Base-by-base conservation (phyloP, 2,888 invertebrate genomes). In the Mycalesis mineus region DNA sequence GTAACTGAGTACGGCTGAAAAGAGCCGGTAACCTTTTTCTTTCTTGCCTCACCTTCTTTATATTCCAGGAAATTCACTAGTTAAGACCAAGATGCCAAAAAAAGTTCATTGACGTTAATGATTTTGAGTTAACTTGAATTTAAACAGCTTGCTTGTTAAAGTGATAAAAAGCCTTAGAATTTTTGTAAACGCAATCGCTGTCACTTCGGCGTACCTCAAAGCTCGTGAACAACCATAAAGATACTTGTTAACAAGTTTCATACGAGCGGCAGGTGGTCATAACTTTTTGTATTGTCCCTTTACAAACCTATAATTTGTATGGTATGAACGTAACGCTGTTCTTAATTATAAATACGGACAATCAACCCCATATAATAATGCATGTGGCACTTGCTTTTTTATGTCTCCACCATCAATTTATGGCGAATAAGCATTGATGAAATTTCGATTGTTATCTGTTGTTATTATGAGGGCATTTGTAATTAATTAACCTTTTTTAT, bases 381-480 rank as follows among this genome's bases (percentile, higher is more conserved):
- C 37, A 51, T 14, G 49, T 17, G 33, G 8, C 22, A 44, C 42
- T 50, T 33, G 47, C 8, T 9, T 37, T 33, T 36, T 36, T 49
- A 31, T 14, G 7, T 54, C 29, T 39, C 15, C 29, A 17, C 17
- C 6, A 14, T 48, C 31, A 49, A 55, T 55, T 49, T 49, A 55
- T 49, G 41, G n/a, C 5, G 11, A 14, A 42, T 42, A 28, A 42
- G 11, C 40, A 55, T 55, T 39, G 36, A 51, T 56, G 44, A 15
- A 39, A 56, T 56, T 56, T 44, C 41, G 44, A 56, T 56, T 39
- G 50, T 56, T 41, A 50, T 44, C 56, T 31, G 55, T 47, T 47
- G 40, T 31, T 40, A 31, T n/a, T 7, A 31, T n/a, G 31, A 44
- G 45, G 45, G 9, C 14, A 36, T 56, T 48, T 45, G 29, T 45